Base-by-base conservation (phyloP, 2,888 invertebrate genomes). In the Orchesellides sinensis region DNA sequence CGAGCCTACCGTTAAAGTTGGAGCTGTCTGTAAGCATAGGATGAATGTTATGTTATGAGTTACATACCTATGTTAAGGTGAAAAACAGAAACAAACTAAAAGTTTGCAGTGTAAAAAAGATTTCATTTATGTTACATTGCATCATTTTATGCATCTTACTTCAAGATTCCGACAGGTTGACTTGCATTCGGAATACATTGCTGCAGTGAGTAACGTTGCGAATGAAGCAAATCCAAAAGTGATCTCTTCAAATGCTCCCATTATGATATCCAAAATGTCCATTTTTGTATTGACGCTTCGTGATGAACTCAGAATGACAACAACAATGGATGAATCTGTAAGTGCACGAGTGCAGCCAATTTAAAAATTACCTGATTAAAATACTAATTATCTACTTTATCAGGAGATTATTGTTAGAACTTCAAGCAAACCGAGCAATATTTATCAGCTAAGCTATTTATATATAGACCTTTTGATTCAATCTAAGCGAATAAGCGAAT, bases 181-280 rank as follows among this genome's bases (percentile, higher is more conserved):
- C 10, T 35, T 66, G 25, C 68, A 81, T 19, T 68, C 32, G 0
- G 73, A 73, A 12, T 81, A 81, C 59, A 68, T 66, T 14, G 35
- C 14, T 2, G 81, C 81, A 6, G 59, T 25, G 10, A 23, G 17
- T 14, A 74, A 10, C 0, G 81, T 81, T 0, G 81, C 66, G n/a
- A 81, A 32, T 3, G 81, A 59, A 2, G 73, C 47, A n/a, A 73
- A 12, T 8, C 66, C 66, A 66, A 73, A 73, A 0, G 59, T 21
- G 12, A 81, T 23, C 65, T 81, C 81, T 49, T 81, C 81, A 0
- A 81, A n/a, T 23, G 65, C 27, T n/a, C 69, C 35, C n/a, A n/a
- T n/a, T n/a, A n/a, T n/a, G n/a, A n/a, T n/a, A n/a, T 45, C 49
- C 69, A 49, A 69, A 47, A 61, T 68, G 29, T 45, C 21, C 56